Percentiles rank a stretch among this genome's conserved stretches.
These are phyloP conservation scores for Neolamprologus ventralis DNA, from an alignment of 2,113 vertebrate genomes.

Conservation along the genomic window DNA sequence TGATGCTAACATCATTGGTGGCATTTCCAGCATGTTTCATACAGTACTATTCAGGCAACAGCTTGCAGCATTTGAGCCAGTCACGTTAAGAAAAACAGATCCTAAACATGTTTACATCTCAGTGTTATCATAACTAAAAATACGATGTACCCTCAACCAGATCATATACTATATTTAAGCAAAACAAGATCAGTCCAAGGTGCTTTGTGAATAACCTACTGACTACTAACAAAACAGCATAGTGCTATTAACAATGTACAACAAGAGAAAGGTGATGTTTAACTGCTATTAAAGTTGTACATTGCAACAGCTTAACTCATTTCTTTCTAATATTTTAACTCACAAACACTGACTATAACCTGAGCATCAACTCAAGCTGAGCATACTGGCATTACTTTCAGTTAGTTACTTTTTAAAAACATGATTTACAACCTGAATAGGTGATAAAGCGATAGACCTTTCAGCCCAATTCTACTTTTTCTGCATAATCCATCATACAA, in stretches of 20 bases:
- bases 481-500: neutral
- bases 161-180: neutral
- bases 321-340: neutral
- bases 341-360: neutral
- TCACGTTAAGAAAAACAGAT: neutral
- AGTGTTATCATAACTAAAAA: neutral
- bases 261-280: neutral
- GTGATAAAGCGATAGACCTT: accelerated
- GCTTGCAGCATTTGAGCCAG: neutral
- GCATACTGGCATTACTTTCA: neutral
- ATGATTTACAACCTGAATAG: accelerated
- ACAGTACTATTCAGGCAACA: neutral
- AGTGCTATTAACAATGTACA: accelerated
- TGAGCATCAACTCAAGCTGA: neutral
- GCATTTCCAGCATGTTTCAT: neutral
- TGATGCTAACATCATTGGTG: neutral
- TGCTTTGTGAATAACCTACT: neutral
- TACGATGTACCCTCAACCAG: neutral
- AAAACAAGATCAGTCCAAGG: neutral
- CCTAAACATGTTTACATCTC: neutral
- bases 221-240: neutral
- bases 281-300: neutral
- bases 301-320: neutral
- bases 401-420: neutral
- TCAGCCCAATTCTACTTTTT: neutral